These are phyloP conservation scores for Acanthis flammea DNA, from an alignment of 2,797 vertebrate species.

Conservation along the genomic window DNA sequence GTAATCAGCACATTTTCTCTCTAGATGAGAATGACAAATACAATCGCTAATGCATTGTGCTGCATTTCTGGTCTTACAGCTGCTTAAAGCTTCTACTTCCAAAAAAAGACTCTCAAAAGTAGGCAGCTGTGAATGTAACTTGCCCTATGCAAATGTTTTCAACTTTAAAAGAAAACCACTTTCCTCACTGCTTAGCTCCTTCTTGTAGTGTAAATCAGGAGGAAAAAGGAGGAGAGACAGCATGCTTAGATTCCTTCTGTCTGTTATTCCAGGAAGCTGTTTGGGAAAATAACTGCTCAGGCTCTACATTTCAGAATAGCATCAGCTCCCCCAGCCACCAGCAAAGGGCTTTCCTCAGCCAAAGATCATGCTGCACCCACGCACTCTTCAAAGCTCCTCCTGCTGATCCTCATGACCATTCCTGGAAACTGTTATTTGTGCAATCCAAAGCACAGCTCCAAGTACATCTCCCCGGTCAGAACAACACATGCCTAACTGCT, in stretches of 20 bases:
- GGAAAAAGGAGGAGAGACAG: background rate
- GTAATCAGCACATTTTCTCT: background rate
- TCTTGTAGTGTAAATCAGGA: conserved; percentile 26
- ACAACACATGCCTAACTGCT: background rate
- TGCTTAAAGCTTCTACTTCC: background rate
- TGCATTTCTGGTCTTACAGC: conserved; percentile 10
- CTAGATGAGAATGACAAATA: background rate
- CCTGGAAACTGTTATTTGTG: conserved; percentile 27
- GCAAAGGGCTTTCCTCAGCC: background rate
- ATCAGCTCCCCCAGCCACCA: background rate
- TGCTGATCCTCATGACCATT: conserved; percentile 22
- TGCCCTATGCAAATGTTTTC: conserved; percentile 3
- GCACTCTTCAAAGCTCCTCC: background rate
- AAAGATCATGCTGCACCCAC: background rate
- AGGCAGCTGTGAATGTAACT: background rate
- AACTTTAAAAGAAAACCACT: background rate
- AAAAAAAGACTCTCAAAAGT: background rate
- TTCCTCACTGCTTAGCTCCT: background rate
- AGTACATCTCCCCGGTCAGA: background rate
- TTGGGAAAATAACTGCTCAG: background rate
- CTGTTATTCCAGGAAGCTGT: background rate
- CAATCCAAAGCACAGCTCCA: background rate
- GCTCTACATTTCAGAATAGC: background rate
- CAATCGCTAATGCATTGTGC: background rate
- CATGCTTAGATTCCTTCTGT: background rate